Evolutionary conservation across 2,797 vertebrate genomes (phyloP), one percentile per base, ranked within the genome.

Genomic region (Arvicola amphibius): DNA sequence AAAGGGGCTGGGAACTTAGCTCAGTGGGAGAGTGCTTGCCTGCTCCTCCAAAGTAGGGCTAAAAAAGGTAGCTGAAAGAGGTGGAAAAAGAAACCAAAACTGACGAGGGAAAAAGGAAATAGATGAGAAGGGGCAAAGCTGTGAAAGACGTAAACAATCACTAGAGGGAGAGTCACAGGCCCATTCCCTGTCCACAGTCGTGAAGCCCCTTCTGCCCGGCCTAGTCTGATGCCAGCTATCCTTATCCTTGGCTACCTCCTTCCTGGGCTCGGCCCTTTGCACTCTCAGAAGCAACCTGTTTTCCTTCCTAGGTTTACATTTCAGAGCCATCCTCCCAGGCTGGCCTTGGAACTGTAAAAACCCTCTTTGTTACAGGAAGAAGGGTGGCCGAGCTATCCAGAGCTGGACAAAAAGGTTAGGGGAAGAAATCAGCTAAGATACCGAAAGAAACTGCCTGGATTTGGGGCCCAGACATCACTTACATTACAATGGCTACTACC

Each of bases 381-480:
- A 77, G 85, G 53, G 74, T n/a, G 29, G 77, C 17, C 17, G 37
- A 73, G 65, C 21, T n/a, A 59, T 7, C 51, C 76, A 56, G 90
- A 27, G 63, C 91, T 73, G 46, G 84, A 81, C 25, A 78, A 87
- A 95, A 86, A 76, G 48, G n/a, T 69, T 61, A 77, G 92, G 53
- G 13, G 51, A 46, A 77, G 51, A 93, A 61, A 32, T 84, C 90
- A 46, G 34, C 51, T 76, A 69, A 86, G 53, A 56, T 37, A 76
- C n/a, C 87, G 88, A 89, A 89, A 86, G 16, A 32, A 86, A 74
- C 48, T 32, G 81, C 85, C 76, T 91, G 85, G 86, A 53, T 86
- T 43, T 90, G 92, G 69, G 69, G 63, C 37, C 51, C 37, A 73
- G 79, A 34, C 81, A 63, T 32, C 79, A 84, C 83, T 78, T 79